These are phyloP conservation scores for Drosophila suzukii DNA, from an alignment of 1,140 invertebrate species.

Conservation along the genomic window DNA sequence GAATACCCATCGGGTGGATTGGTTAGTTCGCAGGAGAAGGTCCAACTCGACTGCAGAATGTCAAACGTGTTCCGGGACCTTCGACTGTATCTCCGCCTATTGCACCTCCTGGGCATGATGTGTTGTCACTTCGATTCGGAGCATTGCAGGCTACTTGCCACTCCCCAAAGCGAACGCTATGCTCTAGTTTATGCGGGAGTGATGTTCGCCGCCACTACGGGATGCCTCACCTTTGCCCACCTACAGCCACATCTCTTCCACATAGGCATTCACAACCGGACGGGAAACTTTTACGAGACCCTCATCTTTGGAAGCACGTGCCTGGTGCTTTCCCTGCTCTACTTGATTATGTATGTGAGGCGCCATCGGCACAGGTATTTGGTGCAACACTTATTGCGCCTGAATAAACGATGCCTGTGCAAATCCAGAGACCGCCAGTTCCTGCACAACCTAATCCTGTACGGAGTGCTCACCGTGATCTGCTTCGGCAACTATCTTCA, in stretches of 20 bases:
- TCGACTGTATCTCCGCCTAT: slow-evolving; percentile 37
- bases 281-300: slow-evolving; percentile 61
- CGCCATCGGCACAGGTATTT: slow-evolving; percentile 43
- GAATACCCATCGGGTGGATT: slow-evolving; percentile 34
- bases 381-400: slow-evolving; percentile 30
- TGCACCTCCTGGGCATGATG: slow-evolving; percentile 49
- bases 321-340: slow-evolving; percentile 36
- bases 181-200: slow-evolving; percentile 22
- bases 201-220: not conserved
- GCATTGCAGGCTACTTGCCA: slow-evolving; percentile 28
- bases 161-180: slow-evolving; percentile 35
- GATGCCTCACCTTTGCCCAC: slow-evolving; percentile 34
- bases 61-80: slow-evolving; percentile 42
- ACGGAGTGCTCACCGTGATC: slow-evolving; percentile 19
- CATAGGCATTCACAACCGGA: slow-evolving; percentile 45
- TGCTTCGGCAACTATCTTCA: slow-evolving; percentile 28
- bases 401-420: slow-evolving; percentile 26
- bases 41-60: slow-evolving; percentile 40
- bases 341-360: slow-evolving; percentile 46
- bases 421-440: slow-evolving; percentile 19
- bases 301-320: slow-evolving; percentile 47
- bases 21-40: slow-evolving; percentile 2
- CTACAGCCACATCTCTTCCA: slow-evolving; percentile 34
- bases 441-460: slow-evolving; percentile 37
- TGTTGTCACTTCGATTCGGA: slow-evolving; percentile 45